Evolutionary conservation across 2,888 invertebrate species (phyloP), one percentile per base, ranked within the genome.

Genomic region (Dichetophora obliterata): DNA sequence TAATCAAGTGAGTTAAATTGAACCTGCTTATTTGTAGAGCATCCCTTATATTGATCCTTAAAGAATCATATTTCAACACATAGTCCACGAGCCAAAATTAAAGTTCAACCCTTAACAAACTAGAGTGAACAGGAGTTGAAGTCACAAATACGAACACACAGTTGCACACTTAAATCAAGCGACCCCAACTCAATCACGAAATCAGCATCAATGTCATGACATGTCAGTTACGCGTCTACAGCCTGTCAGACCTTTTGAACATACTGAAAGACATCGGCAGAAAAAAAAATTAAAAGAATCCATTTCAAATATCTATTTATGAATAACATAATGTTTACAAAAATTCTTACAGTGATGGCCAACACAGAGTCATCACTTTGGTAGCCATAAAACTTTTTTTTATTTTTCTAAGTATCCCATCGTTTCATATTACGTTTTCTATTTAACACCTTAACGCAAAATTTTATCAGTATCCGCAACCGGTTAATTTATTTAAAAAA

Each of bases 151-250:
- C 57, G 1, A 11, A 57, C 24, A 31, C 31, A 31, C 31, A 31
- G 3, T 4, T 31, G 31, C 31, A 31, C 31, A 59, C 31, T 19
- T 14, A 37, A 52, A 6, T 5, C 19, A 31, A 71, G 37, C 59
- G 61, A 72, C 61, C 59, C 71, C 59, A 72, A 72, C 37, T 59
- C 59, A 72, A 72, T 72, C 19, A 43, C 5, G 14, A 27, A 37
- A 72, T 59, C 57, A 72, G 71, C 71, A 72, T 72, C 59, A 59
- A 16, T n/a, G 59, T 43, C 71, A 72, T 52, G 69, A 69, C 48
- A 27, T 69, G 69, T 52, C 69, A 52, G 31, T 34, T 5, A 34
- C n/a, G 31, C 24, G n/a, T n/a, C n/a, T n/a, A n/a, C n/a, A 65
- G 37, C 37, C 19, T 19, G 34, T 8, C 14, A 34, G 37, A 65